Evolutionary conservation across 2,113 vertebrate species (phyloP).

Genomic region (Furnarius figulus): DNA sequence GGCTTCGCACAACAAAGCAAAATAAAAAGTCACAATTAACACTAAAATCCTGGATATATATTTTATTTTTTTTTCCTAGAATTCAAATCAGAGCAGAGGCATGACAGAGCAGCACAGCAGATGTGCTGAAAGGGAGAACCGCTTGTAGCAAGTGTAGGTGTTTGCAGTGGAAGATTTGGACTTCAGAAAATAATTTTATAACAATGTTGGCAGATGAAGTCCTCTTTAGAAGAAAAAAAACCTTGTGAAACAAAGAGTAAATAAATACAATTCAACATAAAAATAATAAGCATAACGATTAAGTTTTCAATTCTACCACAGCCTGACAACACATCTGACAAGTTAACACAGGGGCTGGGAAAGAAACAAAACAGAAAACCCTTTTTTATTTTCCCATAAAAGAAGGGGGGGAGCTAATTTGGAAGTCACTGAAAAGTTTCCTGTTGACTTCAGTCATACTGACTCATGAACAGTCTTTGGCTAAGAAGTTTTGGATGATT

Average conservation of each 20-base stretch:
- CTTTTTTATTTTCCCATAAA: not conserved
- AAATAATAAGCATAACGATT: not conserved
- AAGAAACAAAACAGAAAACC: not conserved
- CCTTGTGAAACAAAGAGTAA: not conserved
- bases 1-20: not conserved
- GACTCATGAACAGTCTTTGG: not conserved
- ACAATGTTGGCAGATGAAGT: not conserved
- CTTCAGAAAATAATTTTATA: not conserved
- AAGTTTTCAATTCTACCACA: constrained; percentile 8
- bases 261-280: constrained; percentile 10
- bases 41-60: not conserved
- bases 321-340: constrained; percentile 18
- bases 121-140: not conserved
- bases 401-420: not conserved
- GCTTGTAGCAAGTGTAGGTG: not conserved
- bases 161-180: constrained; percentile 44
- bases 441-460: not conserved
- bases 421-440: not conserved
- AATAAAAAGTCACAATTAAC: not conserved
- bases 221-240: not conserved
- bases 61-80: not conserved
- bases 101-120: not conserved
- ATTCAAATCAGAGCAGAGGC: not conserved
- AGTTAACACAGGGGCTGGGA: not conserved
- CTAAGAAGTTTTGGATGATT: not conserved